Conservation (phyloP, 2,113 vertebrate genomes). For the Catharus bicknelli region DNA sequence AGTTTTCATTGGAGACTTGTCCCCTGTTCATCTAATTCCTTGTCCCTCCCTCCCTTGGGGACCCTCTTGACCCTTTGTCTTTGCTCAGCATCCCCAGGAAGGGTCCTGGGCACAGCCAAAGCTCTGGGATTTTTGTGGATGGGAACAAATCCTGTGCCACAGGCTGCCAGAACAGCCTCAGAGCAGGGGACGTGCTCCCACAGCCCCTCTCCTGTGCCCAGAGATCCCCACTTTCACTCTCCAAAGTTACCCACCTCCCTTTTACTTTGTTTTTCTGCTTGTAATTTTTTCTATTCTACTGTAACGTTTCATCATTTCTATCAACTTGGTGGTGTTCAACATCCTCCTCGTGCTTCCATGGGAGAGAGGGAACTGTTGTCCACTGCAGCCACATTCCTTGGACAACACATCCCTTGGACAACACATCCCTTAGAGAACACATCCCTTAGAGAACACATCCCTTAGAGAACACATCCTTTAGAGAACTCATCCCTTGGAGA, state of each 20-base stretch:
- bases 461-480: background rate
- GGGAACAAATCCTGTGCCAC: background rate
- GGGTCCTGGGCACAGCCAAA: background rate
- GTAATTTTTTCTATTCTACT: background rate
- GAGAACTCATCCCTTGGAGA: background rate
- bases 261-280: background rate
- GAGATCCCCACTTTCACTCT: background rate
- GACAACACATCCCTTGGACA: background rate
- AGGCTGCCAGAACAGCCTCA: no score
- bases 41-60: no score
- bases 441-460: background rate
- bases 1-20: background rate
- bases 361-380: background rate
- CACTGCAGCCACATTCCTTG: background rate
- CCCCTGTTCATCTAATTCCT: background rate
- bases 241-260: background rate
- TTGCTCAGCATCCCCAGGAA: background rate
- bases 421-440: background rate
- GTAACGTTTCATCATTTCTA: fast-evolving
- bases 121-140: fast-evolving
- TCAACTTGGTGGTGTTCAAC: background rate
- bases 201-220: background rate
- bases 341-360: background rate
- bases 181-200: fast-evolving
- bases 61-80: background rate